phyloP scores from a whole-genome alignment of 2,797 vertebrate species.

The Pteronotus mesoamericanus region DNA sequence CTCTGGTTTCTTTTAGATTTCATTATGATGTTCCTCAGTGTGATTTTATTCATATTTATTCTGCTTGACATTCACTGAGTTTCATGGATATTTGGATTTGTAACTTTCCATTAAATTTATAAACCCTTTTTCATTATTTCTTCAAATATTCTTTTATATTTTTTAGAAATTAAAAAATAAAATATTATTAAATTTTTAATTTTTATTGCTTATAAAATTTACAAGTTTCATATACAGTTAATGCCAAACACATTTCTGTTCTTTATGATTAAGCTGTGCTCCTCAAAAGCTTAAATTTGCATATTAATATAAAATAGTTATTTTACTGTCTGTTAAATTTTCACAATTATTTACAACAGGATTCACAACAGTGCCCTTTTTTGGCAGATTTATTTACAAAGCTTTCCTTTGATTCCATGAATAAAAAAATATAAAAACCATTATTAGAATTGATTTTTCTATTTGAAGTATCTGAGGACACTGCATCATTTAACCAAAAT shows the following conservation, averaged over 20 bases:
- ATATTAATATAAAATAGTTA: not conserved
- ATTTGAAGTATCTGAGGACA: not conserved
- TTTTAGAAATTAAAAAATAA: not conserved
- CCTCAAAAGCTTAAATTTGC: not conserved
- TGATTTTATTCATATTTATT: slow-evolving; percentile 11
- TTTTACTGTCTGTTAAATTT: not conserved
- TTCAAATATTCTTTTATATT: not conserved
- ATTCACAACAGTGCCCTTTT: not conserved
- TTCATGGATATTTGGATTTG: not conserved
- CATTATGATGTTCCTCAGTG: not conserved
- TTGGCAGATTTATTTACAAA: not conserved
- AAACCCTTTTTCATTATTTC: not conserved
- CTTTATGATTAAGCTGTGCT: not conserved
- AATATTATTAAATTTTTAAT: not conserved
- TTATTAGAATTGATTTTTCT: not conserved
- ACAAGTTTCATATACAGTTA: not conserved
- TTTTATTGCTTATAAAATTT: not conserved
- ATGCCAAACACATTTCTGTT: not conserved
- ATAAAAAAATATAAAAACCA: not conserved
- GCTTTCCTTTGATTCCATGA: not conserved
- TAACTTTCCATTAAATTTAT: slow-evolving; percentile 5
- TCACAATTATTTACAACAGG: not conserved
- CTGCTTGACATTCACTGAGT: not conserved
- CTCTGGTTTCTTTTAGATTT: not conserved
- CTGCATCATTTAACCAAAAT: not conserved